Evolutionary conservation across 2,113 vertebrate genomes (phyloP), one percentile per base, ranked within the genome.

Genomic region (Rynchops niger): DNA sequence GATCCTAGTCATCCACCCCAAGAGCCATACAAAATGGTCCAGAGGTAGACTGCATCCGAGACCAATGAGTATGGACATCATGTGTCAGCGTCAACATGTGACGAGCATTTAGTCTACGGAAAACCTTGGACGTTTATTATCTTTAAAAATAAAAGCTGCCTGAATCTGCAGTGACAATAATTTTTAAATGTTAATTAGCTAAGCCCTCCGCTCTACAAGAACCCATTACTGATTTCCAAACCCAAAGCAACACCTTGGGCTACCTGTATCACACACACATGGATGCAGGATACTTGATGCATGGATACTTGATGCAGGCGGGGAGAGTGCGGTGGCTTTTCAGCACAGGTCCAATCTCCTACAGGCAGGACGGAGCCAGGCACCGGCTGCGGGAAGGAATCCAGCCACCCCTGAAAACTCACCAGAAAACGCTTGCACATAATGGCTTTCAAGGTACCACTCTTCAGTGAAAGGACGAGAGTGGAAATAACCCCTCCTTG

Each of bases 31-130:
- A 43, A 72, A 59, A 38, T 11, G 26, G 7, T 71, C 55, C 4
- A 1, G 36, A 56, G 15, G 25, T 9, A 38, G n/a, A 43, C 36
- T 53, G 17, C 42, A 74, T 4, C 56, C 6, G 6, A 82, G 65
- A 59, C 21, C 36, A 42, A 9, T 0, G 1, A 74, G 42, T 36
- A n/a, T 2, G 2, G 32, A 10, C 47, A 78, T 21, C 25, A 19
- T 0, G 0, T 4, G 5, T 36, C 47, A 66, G 11, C 7, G 4
- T 12, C 61, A 58, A 38, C 0, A 0, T 3, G 40, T 0, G 6
- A 86, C 5, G 6, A 77, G 7, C 14, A 40, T 25, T 12, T 52
- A 9, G 17, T 14, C 32, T 61, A 30, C 40, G 70, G 38, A 14
- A 45, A 45, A 43, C 36, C 36, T 17, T 15, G 42, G 15, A 69